Conservation (phyloP, 2,797 vertebrate genomes). For the Halcyon leucocephala region DNA sequence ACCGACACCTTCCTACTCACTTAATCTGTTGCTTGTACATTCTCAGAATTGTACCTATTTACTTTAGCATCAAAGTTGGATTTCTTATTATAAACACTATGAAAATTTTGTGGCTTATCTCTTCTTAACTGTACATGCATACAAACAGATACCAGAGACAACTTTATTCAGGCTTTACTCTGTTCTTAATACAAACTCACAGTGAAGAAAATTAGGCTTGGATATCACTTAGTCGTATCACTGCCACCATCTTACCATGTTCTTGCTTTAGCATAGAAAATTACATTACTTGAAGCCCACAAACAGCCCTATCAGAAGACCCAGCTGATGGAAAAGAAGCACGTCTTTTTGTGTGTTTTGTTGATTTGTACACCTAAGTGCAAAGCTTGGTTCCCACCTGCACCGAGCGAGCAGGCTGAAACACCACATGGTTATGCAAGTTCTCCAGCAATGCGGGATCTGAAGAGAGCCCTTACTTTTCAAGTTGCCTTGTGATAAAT, state of each 20-base stretch:
- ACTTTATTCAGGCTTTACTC: not conserved
- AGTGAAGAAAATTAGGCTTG: not conserved
- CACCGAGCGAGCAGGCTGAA: not conserved
- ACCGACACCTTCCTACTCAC: constrained; percentile 52
- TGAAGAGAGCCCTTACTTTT: not conserved
- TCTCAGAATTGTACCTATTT: constrained; percentile 23
- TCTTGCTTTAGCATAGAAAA: not conserved
- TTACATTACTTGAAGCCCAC: not conserved
- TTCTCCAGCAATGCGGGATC: not conserved
- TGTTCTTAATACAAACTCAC: not conserved
- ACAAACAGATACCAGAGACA: not conserved
- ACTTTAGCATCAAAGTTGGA: constrained; percentile 29
- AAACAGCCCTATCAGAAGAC: not conserved
- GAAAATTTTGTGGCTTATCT: not conserved
- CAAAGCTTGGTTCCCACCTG: not conserved
- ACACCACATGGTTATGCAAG: not conserved
- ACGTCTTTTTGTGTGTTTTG: not conserved
- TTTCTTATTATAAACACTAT: constrained; percentile 45
- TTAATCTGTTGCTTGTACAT: constrained; percentile 49
- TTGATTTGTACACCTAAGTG: not conserved
- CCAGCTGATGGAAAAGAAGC: not conserved
- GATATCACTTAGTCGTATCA: not conserved
- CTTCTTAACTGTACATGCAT: not conserved
- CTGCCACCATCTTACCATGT: not conserved
- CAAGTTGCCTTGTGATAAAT: not conserved